Conservation (phyloP, 2,113 vertebrate genomes). For the Nibea coibor region DNA sequence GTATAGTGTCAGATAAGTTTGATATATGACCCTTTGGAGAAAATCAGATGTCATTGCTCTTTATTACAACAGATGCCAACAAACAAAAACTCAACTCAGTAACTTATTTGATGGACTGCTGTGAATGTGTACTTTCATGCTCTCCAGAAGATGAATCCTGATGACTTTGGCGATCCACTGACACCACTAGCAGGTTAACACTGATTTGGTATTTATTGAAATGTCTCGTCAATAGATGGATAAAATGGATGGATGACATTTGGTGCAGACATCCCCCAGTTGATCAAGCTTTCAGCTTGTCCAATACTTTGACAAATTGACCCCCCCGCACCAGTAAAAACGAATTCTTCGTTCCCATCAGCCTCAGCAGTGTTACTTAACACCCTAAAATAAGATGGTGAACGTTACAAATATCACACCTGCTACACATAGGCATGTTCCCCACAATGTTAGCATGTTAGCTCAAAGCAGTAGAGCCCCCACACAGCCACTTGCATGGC, state of each 20-base stretch:
- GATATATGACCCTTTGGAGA: too few relatives aligned
- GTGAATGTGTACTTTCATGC: not conserved
- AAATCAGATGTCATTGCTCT: too few relatives aligned
- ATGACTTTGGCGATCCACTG: not conserved
- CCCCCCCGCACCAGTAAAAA: not conserved
- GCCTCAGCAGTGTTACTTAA: not conserved
- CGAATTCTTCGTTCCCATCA: not conserved
- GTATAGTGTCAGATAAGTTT: too few relatives aligned
- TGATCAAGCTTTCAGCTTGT: not conserved
- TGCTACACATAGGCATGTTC: not conserved
- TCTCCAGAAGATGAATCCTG: not conserved
- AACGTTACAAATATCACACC: not conserved
- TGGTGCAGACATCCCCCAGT: not conserved
- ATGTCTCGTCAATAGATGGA: not conserved
- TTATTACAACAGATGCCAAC: too few relatives aligned
- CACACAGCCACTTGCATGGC: not conserved
- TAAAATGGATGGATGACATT: not conserved
- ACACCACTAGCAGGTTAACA: not conserved
- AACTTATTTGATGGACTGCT: too few relatives aligned
- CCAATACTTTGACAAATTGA: not conserved
- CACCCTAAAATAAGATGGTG: not conserved
- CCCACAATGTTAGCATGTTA: not conserved
- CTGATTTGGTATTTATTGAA: not conserved
- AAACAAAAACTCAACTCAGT: too few relatives aligned
- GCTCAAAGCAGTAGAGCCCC: not conserved